Evolutionary conservation across 2,113 vertebrate species (phyloP), one percentile per base, ranked within the genome.

Genomic region (Ancistrus triradiatus): DNA sequence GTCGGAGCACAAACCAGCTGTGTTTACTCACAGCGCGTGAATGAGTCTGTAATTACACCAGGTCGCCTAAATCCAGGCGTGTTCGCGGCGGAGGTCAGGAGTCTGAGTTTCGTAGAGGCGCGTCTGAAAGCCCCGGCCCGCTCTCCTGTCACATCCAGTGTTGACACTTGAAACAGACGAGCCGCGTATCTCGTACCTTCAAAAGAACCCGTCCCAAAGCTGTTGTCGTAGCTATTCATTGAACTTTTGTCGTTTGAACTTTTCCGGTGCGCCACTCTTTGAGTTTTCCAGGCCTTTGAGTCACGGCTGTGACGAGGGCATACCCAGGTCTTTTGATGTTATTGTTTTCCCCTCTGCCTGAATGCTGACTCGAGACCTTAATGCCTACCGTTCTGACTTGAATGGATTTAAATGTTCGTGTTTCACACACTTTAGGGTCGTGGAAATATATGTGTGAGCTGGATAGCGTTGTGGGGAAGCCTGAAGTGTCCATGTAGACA

Each of bases 81-180:
- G 38, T 42, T 4, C 11, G 2, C 27, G 14, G 5, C 14, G 38
- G 15, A 8, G 15, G 19, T 51, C 38, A 51, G 18, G 25, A 22
- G 25, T 55, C 17, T 44, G 18, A 13, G 25, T 37, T 15, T 47
- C 4, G 37, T 13, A n/a, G 31, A 8, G 28, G 6, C 4, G 4
- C 2, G 7, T 40, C 35, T 40, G 9, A 37, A 37, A 35, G 52
- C 40, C 25, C 47, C 28, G 13, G 27, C 38, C n/a, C 35, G 3
- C 40, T 48, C n/a, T 66, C 31, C 42, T 37, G 42, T 57, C 63
- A 57, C 11, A 66, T 56, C 22, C 31, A 27, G 27, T 57, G 42
- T 46, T 55, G 22, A 13, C 51, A 35, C n/a, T 14, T 37, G 21
- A 38, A n/a, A 9, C 15, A 19, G 63, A 55, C 15, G 19, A 57